Evolutionary conservation across 1,140 invertebrate genomes (phyloP).

Genomic region (Drosophila persimilis): DNA sequence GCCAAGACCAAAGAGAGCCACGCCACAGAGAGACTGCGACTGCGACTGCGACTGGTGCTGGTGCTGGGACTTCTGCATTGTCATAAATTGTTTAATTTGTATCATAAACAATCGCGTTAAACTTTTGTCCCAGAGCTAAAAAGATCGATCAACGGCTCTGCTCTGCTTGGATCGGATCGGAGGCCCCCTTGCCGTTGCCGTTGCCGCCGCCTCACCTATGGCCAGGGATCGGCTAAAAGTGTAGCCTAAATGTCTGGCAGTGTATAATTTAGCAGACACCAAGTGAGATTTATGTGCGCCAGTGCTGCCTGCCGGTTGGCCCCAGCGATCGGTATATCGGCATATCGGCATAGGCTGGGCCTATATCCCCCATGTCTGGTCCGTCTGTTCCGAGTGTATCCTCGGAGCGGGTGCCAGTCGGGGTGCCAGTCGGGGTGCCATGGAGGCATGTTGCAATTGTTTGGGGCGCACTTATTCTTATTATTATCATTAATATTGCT

Average conservation of each 20-base stretch:
- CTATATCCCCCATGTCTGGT: too few relatives aligned
- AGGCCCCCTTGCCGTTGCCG: not conserved
- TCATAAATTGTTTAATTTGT: slow-evolving; percentile 84
- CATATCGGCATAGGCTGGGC: too few relatives aligned
- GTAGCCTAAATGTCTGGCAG: slow-evolving; percentile 82
- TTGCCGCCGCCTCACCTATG: not conserved
- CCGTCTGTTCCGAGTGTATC: slow-evolving; percentile 10
- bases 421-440: slow-evolving; percentile 10
- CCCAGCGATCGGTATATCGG: too few relatives aligned
- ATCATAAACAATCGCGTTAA: slow-evolving; percentile 84
- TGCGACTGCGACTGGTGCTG: slow-evolving; percentile 12
- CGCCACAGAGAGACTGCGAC: slow-evolving; percentile 3
- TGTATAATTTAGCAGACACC: slow-evolving; percentile 83
- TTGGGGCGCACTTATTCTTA: slow-evolving; percentile 78
- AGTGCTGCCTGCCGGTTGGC: slow-evolving; percentile 61
- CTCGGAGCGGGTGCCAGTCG: slow-evolving; percentile 36
- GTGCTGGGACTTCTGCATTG: slow-evolving; percentile 65
- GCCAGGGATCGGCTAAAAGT: slow-evolving; percentile 59
- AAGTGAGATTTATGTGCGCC: slow-evolving; percentile 83
- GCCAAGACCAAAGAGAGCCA: slow-evolving; percentile 44
- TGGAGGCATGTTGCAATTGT: slow-evolving; percentile 65
- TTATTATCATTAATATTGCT: slow-evolving; percentile 80
- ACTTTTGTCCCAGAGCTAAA: slow-evolving; percentile 82
- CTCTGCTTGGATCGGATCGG: slow-evolving; percentile 12
- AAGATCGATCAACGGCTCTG: slow-evolving; percentile 78